Evolutionary conservation across 2,113 vertebrate species (phyloP).

Genomic region (Paratilapia polleni): DNA sequence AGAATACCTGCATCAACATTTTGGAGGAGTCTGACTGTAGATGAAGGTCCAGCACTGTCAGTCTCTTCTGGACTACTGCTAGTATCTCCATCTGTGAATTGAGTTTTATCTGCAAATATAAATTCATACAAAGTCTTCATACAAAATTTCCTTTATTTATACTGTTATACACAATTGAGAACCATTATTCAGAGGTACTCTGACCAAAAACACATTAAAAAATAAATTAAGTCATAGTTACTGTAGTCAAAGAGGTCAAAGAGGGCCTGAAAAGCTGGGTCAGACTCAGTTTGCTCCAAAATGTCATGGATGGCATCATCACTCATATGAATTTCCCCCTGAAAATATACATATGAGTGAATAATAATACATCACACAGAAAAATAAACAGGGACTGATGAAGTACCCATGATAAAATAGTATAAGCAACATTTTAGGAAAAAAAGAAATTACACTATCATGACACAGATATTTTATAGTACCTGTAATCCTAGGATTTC

Average conservation of each 20-base stretch:
- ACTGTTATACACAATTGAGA: not conserved
- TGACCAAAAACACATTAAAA: not conserved
- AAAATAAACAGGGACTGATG: not conserved
- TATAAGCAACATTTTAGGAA: not conserved
- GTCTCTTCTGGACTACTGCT: conserved; percentile 73
- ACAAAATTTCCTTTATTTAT: not conserved
- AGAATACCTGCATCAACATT: conserved; percentile 77
- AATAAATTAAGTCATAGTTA: conserved; percentile 67
- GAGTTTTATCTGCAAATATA: conserved; percentile 85
- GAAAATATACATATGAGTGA: not conserved
- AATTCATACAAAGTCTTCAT: not conserved
- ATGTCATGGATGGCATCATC: conserved; percentile 98
- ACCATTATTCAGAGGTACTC: not conserved
- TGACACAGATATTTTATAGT: not conserved
- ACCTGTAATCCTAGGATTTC: conserved; percentile 97
- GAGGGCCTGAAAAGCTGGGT: conserved; percentile 96
- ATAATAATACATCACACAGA: not conserved
- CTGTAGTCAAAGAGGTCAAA: conserved; percentile 97
- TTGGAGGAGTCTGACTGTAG: conserved; percentile 76
- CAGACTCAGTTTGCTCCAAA: conserved; percentile 94
- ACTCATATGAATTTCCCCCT: conserved; percentile 98
- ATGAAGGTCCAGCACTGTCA: conserved; percentile 69
- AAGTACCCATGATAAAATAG: not conserved
- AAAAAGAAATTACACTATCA: not conserved
- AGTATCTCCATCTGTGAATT: conserved; percentile 78